These are phyloP conservation scores for Tadarida brasiliensis DNA, from an alignment of 2,797 vertebrate species.

Conservation along the genomic window DNA sequence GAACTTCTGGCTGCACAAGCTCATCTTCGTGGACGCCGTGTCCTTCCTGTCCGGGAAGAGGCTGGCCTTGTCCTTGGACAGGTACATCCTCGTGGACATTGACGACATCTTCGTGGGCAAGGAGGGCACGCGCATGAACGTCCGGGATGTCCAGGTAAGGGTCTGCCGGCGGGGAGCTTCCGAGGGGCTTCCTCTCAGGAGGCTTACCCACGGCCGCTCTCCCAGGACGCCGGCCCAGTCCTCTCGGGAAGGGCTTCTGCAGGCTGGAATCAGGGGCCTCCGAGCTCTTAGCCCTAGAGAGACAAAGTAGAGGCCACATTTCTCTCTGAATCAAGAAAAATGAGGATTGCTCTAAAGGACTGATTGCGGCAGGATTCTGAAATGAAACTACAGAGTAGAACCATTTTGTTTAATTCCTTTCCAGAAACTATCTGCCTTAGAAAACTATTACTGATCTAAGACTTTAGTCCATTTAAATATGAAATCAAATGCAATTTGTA, in stretches of 20 bases:
- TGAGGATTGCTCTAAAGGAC: neutral
- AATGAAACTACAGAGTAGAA: neutral
- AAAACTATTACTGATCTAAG: neutral
- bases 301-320: neutral
- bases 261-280: neutral
- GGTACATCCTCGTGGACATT: constrained; percentile 97
- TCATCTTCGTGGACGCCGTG: constrained; percentile 96
- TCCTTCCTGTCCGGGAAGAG: constrained; percentile 95
- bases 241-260: neutral
- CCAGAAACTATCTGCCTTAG: neutral
- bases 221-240: neutral
- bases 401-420: neutral
- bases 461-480: neutral
- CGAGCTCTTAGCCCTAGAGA: neutral
- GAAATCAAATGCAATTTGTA: constrained; percentile 49
- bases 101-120: constrained; percentile 99
- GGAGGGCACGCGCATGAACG: constrained; percentile 98
- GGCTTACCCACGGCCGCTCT: too few species aligned
- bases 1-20: constrained; percentile 97
- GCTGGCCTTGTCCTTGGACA: constrained; percentile 93
- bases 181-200: neutral
- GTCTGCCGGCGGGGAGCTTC: neutral
- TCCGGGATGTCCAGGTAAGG: constrained; percentile 97
- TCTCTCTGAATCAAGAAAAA: constrained; percentile 8
- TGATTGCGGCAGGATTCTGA: neutral